phyloP scores from a whole-genome alignment of 2,888 invertebrate species.

The Eremobia ochroleuca region DNA sequence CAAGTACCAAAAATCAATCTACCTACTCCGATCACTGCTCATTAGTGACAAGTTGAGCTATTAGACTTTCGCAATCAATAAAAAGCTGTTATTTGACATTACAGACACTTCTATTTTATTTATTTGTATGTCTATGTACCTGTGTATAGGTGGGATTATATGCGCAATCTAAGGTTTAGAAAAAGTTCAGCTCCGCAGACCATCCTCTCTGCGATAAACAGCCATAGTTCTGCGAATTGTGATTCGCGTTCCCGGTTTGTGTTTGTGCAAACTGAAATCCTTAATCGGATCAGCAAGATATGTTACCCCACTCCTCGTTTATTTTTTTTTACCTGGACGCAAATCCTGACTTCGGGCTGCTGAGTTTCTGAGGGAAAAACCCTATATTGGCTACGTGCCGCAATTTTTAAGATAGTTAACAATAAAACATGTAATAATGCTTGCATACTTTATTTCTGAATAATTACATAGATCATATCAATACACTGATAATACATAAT shows the following conservation, averaged over 20 bases:
- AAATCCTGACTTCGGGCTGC: background rate
- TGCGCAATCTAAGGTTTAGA: too few relatives aligned
- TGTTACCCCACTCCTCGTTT: background rate
- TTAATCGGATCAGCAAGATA: background rate
- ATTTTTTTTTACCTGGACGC: background rate
- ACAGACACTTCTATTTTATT: too few relatives aligned
- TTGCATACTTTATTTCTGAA: constrained; percentile 83
- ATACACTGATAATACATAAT: constrained; percentile 66
- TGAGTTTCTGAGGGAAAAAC: background rate
- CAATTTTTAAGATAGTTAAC: background rate
- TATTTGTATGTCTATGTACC: too few relatives aligned
- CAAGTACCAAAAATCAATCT: too few relatives aligned
- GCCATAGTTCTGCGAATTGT: background rate
- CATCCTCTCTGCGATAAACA: background rate
- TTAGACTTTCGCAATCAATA: too few relatives aligned
- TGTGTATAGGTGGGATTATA: too few relatives aligned
- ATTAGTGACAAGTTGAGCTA: too few relatives aligned
- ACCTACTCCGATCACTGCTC: too few relatives aligned
- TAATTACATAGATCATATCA: constrained; percentile 73
- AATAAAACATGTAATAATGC: constrained; percentile 73
- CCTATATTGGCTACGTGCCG: background rate
- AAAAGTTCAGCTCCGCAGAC: too few relatives aligned
- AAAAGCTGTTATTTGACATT: too few relatives aligned
- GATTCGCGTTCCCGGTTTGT: background rate
- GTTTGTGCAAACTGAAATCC: background rate